Conservation (phyloP, 2,888 invertebrate species). For the Troides oblongomaculatus region DNA sequence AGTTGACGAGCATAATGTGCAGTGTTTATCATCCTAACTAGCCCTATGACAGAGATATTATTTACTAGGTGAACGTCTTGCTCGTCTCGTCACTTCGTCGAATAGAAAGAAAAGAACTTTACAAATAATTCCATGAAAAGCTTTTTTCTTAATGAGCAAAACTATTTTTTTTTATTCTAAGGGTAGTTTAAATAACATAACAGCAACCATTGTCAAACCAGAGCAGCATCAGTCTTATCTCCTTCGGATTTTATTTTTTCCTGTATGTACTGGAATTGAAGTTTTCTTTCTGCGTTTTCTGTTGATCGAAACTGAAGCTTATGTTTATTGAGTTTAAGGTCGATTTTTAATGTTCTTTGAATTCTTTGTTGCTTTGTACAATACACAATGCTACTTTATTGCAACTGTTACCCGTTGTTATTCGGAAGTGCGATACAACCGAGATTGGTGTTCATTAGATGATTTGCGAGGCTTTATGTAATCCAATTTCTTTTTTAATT, state of each 20-base stretch:
- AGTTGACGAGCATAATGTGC: too few species aligned
- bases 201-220: not conserved
- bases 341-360: not conserved
- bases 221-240: constrained; percentile 4
- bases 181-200: not conserved
- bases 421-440: constrained; percentile 5
- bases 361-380: not conserved
- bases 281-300: not conserved
- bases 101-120: too few species aligned
- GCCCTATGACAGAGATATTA: too few species aligned
- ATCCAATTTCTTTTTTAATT: not conserved
- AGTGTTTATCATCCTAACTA: too few species aligned
- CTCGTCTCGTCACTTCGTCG: too few species aligned
- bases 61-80: too few species aligned
- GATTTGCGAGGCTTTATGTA: not conserved
- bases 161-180: not conserved
- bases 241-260: not conserved
- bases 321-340: not conserved
- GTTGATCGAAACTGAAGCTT: not conserved
- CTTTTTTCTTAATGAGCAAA: too few species aligned
- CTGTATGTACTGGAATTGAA: not conserved
- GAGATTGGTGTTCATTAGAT: constrained; percentile 2
- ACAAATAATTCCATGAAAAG: too few species aligned
- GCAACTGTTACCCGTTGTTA: constrained; percentile 12
- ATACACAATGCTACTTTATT: constrained; percentile 12